A percentile compares a stretch with the other conserved stretches of the same genome.
Evolutionary conservation across 2,113 vertebrate species (phyloP).

Genomic region (Puntigrus tetrazona): DNA sequence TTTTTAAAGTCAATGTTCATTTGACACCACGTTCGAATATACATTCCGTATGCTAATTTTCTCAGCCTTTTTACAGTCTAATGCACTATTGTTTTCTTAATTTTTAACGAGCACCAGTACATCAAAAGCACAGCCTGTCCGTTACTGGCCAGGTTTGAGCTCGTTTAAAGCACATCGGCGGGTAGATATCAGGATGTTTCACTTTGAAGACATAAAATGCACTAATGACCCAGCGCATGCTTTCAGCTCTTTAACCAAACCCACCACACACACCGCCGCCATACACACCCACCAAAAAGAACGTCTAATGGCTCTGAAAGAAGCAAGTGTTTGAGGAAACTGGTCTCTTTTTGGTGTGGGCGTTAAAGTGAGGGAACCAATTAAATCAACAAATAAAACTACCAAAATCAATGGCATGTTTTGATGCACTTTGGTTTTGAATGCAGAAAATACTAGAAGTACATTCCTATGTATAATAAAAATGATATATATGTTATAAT

Average conservation of each 20-base stretch:
- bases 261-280: conserved; percentile 23
- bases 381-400: background rate
- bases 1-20: no score
- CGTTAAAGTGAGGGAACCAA: background rate
- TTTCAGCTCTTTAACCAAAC: conserved; percentile 50
- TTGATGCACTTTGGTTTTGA: background rate
- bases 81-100: conserved; percentile 21
- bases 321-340: conserved; percentile 1
- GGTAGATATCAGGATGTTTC: conserved; percentile 47
- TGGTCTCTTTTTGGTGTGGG: background rate
- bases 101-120: conserved; percentile 24
- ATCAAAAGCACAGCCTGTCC: conserved; percentile 36
- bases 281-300: background rate
- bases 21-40: no score
- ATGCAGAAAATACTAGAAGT: background rate
- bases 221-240: conserved; percentile 46
- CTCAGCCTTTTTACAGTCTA: background rate
- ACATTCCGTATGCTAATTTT: no score
- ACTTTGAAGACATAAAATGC: conserved; percentile 57
- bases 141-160: conserved; percentile 42
- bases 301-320: background rate
- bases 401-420: background rate
- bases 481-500: no score
- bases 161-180: conserved; percentile 49
- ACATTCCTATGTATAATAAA: no score